phyloP scores from a whole-genome alignment of 1,140 invertebrate species.

The Heliconius congener region DNA sequence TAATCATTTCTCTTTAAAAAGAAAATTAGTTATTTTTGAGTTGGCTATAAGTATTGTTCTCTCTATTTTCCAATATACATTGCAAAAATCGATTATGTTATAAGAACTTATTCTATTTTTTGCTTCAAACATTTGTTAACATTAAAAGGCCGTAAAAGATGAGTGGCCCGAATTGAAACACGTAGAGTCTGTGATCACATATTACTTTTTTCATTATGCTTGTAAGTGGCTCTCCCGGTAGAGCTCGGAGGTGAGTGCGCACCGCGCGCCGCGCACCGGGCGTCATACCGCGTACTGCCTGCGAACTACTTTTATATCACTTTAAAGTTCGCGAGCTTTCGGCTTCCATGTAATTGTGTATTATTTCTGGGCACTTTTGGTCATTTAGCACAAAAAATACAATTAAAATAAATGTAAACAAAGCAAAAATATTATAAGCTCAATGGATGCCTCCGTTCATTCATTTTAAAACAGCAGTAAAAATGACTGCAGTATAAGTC shows the following conservation, averaged over 20 bases:
- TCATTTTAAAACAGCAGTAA: too few species aligned
- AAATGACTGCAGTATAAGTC: neutral
- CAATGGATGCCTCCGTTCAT: too few species aligned
- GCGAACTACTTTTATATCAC: neutral
- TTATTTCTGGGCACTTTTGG: neutral
- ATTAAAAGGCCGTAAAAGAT: too few species aligned
- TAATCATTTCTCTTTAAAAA: too few species aligned
- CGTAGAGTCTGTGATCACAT: neutral
- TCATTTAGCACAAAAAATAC: neutral
- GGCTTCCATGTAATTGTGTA: neutral
- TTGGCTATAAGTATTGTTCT: too few species aligned
- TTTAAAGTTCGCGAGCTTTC: neutral
- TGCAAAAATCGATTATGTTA: too few species aligned
- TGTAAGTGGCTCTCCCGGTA: neutral
- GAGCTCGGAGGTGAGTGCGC: neutral
- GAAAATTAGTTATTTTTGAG: too few species aligned
- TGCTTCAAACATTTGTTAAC: too few species aligned
- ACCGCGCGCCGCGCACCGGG: neutral
- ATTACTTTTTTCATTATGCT: conserved; percentile 6
- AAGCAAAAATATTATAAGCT: neutral
- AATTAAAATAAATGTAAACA: too few species aligned
- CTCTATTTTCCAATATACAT: too few species aligned
- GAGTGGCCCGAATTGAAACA: neutral
- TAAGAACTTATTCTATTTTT: too few species aligned
- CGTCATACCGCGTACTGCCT: neutral